A percentile compares a stretch with the other conserved stretches of the same genome.
Conservation (phyloP, 2,797 vertebrate species). For the Etheostoma perlongum region DNA sequence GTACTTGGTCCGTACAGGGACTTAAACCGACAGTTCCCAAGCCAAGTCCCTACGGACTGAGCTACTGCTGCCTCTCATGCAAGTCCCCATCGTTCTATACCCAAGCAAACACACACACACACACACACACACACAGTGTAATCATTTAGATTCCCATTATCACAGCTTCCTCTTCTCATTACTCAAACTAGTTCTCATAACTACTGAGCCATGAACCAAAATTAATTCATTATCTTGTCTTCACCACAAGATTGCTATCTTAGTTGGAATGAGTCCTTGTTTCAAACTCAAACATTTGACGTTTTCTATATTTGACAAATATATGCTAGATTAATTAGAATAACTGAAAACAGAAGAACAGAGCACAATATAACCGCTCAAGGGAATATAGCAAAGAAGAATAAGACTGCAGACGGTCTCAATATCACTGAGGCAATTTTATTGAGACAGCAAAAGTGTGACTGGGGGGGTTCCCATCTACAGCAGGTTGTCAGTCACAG, state of each 20-base stretch:
- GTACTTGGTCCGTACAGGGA: too few species aligned
- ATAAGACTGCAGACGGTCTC: slow-evolving; percentile 40
- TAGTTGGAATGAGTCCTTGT: slow-evolving; percentile 63
- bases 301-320: slow-evolving; percentile 56
- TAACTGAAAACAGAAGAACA: slow-evolving; percentile 48
- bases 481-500: slow-evolving; percentile 71
- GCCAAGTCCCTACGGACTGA: too few species aligned
- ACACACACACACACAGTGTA: slow-evolving; percentile 69
- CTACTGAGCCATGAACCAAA: slow-evolving; percentile 76
- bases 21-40: too few species aligned
- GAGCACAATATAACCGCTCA: slow-evolving; percentile 28
- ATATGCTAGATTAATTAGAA: slow-evolving; percentile 64
- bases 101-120: slow-evolving; percentile 52
- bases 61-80: background rate
- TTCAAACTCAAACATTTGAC: slow-evolving; percentile 72
- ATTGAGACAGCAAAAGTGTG: slow-evolving; percentile 56
- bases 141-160: slow-evolving; percentile 82
- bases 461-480: slow-evolving; percentile 65
- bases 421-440: slow-evolving; percentile 64
- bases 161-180: slow-evolving; percentile 76
- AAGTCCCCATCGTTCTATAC: slow-evolving; percentile 18
- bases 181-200: slow-evolving; percentile 74
- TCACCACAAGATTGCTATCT: slow-evolving; percentile 71
- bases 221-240: slow-evolving; percentile 80
- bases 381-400: slow-evolving; percentile 45